Evolutionary conservation across 2,888 invertebrate genomes (phyloP), one percentile per base, ranked within the genome.

Genomic region (Pachliopta kotzebuea): DNA sequence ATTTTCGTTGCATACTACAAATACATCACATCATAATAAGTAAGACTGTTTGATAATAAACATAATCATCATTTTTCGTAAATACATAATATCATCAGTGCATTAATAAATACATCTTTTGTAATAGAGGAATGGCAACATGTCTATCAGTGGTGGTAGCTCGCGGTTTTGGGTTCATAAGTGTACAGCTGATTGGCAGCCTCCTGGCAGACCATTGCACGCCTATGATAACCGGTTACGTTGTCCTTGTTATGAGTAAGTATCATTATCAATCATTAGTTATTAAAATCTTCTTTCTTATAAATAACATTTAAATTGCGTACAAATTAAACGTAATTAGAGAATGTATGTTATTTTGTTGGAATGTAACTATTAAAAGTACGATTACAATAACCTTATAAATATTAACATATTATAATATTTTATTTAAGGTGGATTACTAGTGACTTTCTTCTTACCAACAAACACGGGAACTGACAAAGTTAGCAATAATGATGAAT

Each of bases 71-170:
- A 37, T 37, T 14, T 37, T 37, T 2, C 14, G 14, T 0, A 11
- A 37, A 17, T 37, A 37, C 2, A 37, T 37, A 37, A 37, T 11
- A 37, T 37, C 37, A 37, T 37, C 37, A 37, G 14, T 14, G 3
- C 14, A 37, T 14, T 37, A 37, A 37, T 11, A 37, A 17, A 61
- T 67, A 68, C 70, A 8, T 37, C 49, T 45, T 45, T 37, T 52
- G 60, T 76, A 74, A 2, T 78, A 88, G 88, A 65, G 88, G 86
- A 2, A 88, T 86, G 86, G 88, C 88, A 9, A 88, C 87, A 0
- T 86, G 86, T 63, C 71, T 88, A 6, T 88, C 88, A 0, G 87
- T 89, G 62, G 84, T 88, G 49, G 85, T 86, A 29, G 84, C 88
- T 0, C 81, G 89, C 57, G 88, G 88, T 0, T 86, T 83, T 54